phyloP scores from a whole-genome alignment of 2,888 invertebrate genomes.

The Folsomia manolachei region DNA sequence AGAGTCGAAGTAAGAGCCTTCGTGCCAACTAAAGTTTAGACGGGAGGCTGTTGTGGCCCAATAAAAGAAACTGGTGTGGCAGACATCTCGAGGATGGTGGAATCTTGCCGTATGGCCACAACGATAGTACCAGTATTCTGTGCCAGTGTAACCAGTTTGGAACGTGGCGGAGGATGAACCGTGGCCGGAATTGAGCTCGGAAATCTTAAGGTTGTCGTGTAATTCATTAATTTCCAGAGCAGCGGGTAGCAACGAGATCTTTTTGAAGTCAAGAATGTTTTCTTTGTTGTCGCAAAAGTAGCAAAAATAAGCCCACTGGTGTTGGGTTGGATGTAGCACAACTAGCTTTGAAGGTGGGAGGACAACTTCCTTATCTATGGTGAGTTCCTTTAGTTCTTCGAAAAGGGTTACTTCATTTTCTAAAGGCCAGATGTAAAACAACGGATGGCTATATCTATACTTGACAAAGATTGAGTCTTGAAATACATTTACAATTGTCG shows the following conservation, averaged over 20 bases:
- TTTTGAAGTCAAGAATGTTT: neutral
- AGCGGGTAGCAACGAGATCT: neutral
- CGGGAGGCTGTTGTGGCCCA: neutral
- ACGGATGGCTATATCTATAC: too few relatives aligned
- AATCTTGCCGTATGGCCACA: neutral
- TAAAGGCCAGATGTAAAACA: too few relatives aligned
- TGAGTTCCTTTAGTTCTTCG: too few relatives aligned
- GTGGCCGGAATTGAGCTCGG: neutral
- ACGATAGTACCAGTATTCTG: neutral
- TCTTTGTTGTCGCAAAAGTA: neutral
- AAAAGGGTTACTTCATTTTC: too few relatives aligned
- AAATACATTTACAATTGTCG: too few relatives aligned
- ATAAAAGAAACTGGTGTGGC: neutral
- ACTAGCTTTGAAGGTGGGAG: neutral
- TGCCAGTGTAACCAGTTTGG: neutral
- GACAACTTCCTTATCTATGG: too few relatives aligned
- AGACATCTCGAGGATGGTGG: neutral
- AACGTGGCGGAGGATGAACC: neutral
- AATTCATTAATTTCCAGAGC: neutral
- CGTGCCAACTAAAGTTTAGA: neutral
- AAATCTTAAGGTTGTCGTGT: neutral
- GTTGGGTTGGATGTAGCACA: neutral
- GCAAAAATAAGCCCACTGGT: neutral
- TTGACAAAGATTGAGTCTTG: too few relatives aligned
- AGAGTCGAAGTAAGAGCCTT: neutral